Evolutionary conservation across 1,140 invertebrate genomes (phyloP).

Genomic region (Parasteatoda tepidariorum): DNA sequence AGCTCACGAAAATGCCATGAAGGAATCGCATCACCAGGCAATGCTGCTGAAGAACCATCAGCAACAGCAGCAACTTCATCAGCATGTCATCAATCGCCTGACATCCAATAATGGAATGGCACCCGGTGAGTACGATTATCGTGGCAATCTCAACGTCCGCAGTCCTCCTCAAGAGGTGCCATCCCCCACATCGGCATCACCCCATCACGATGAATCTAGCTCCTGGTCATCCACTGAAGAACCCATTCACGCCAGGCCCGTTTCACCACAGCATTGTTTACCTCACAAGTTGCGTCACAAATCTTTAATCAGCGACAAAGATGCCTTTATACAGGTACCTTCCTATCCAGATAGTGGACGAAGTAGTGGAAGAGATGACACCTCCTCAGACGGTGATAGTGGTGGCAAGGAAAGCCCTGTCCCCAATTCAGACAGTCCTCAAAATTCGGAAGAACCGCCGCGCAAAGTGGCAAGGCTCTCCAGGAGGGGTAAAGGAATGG

Average conservation of each 20-base stretch:
- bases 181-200: neutral
- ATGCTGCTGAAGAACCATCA: conserved; percentile 36
- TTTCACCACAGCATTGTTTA: conserved; percentile 70
- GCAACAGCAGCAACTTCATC: conserved; percentile 52
- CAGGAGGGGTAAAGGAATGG: conserved; percentile 18
- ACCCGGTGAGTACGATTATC: conserved; percentile 40
- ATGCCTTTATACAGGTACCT: neutral
- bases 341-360: conserved; percentile 53
- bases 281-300: conserved; percentile 93
- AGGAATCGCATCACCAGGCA: conserved; percentile 38
- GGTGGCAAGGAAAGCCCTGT: conserved; percentile 63
- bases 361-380: conserved; percentile 64
- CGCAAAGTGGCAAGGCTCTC: conserved; percentile 37
- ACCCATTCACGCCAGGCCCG: conserved; percentile 26
- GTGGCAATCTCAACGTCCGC: conserved; percentile 8
- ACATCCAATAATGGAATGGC: conserved; percentile 10
- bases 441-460: conserved; percentile 29
- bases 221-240: conserved; percentile 63
- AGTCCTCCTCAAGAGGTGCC: neutral
- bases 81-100: conserved; percentile 43
- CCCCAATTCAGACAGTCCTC: conserved; percentile 60
- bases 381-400: conserved; percentile 62
- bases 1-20: conserved; percentile 33
- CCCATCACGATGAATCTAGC: conserved; percentile 54
- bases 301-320: conserved; percentile 77